Evolutionary conservation across 1,140 invertebrate species (phyloP), one percentile per base, ranked within the genome.

Genomic region (Zaprionus kolodkinae): DNA sequence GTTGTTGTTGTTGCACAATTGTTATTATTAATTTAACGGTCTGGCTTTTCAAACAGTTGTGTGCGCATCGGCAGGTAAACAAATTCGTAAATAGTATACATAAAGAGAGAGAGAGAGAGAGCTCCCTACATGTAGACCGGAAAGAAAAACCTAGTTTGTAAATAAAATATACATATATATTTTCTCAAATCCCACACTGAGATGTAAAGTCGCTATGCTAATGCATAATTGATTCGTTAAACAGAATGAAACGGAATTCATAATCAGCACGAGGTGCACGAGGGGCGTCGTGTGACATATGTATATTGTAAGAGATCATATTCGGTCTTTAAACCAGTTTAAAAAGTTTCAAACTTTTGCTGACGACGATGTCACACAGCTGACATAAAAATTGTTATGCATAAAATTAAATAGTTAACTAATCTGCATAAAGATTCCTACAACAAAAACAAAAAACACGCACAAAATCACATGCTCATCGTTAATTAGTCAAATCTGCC

Each of bases 21-120:
- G 52, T 76, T 76, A 56, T 72, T 72, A 75, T 75, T 74, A 74
- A 74, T 74, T 74, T 48, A 66, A 52, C 64, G 52, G 27, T 33
- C 21, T 55, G 27, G 25, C 27, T 68, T 68, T 65, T 59, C 3
- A 52, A 72, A 66, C 40, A 57, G 69, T 27, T 56, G 50, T 56
- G 36, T 54, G 25, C 15, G 54, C 43, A 55, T 65, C 17, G 43
- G 38, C 60, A 63, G 66, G 59, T 74, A 70, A 70, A 61, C 71
- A 68, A 54, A 9, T 17, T 21, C 11, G n/a, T 15, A 17, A 10
- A 15, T 13, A 3, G 7, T n/a, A 43, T 6, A 15, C 1, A 35
- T 38, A 21, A n/a, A 38, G 27, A 54, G 11, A 15, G 25, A 15
- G 1, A 35, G 25, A 21, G 27, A 38, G 27, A 54, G 11, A 15